Base-by-base conservation (phyloP, 2,888 invertebrate genomes). In the Crossocerus cetratus region DNA sequence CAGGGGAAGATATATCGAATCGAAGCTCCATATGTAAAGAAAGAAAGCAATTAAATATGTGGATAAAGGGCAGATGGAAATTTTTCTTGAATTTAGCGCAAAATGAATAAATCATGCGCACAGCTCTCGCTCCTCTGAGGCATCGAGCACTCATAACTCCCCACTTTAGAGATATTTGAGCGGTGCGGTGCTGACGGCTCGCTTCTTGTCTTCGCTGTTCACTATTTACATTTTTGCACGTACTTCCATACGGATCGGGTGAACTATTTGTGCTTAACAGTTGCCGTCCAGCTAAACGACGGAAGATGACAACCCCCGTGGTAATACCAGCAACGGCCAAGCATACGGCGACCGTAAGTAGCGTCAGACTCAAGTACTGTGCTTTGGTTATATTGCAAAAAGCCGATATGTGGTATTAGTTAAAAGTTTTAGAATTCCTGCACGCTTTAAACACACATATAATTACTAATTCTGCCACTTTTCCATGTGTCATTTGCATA, bases 321-420 rank as follows among this genome's bases (percentile, higher is more conserved):
- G 93, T 97, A 86, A 93, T 97, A 86, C 94, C 95, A 86, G 95
- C 97, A 74, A 94, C 96, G 69, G 94, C 94, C 77, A 96, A 95
- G 91, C 97, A 97, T 86, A 96, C 96, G 43, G 96, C 96, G 32
- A 96, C 97, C 86, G 97, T 97, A 92, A 93, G 94, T 53, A n/a
- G 91, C 49, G 49, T 16, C n/a, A 49, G 14, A 14, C 16, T 49
- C 16, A 1, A 49, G 4, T 16, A 16, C 62, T 22, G 44, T 13
- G 42, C 54, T 68, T 78, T 78, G 74, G 75, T 77, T 77, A 79
- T 44, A 13, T 43, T 65, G 14, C 21, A 5, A 43, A 55, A 65
- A 62, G 65, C 61, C n/a, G 42, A 57, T 32, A 54, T 56, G 49
- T 49, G 60, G 64, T 73, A 75, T 81, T 74, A 62, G 64, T 55